phyloP scores from a whole-genome alignment of 2,113 vertebrate species.

The Maccullochella peelii region DNA sequence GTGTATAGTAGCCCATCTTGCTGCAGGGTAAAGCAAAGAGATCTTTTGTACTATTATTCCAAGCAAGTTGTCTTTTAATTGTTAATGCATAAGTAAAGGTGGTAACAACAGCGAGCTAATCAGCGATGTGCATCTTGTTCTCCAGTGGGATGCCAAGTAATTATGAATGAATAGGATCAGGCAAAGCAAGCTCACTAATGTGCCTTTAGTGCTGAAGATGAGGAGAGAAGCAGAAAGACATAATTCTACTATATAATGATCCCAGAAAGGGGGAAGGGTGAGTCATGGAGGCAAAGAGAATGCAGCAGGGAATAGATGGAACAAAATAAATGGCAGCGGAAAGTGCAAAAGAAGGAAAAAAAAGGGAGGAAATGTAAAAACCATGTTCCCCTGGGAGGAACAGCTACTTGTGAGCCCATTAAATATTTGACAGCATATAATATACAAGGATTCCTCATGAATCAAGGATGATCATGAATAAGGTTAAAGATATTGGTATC shows the following conservation, averaged over 20 bases:
- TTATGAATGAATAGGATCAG: slow-evolving; percentile 74
- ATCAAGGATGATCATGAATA: slow-evolving; percentile 40
- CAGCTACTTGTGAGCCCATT: slow-evolving; percentile 47
- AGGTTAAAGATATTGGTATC: slow-evolving; percentile 21
- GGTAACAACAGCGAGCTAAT: slow-evolving; percentile 71
- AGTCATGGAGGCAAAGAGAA: slow-evolving; percentile 44
- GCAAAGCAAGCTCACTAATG: slow-evolving; percentile 65
- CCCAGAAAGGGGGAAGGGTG: slow-evolving; percentile 39
- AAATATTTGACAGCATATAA: slow-evolving; percentile 63
- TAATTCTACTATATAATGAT: slow-evolving; percentile 60
- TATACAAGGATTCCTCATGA: slow-evolving; percentile 14
- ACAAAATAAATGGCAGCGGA: slow-evolving; percentile 55
- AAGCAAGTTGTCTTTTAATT: slow-evolving; percentile 70
- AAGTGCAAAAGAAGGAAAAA: slow-evolving; percentile 23
- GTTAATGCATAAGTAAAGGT: slow-evolving; percentile 74
- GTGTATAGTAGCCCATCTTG: slow-evolving; percentile 2
- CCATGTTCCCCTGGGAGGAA: slow-evolving; percentile 24
- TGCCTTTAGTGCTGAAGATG: slow-evolving; percentile 70
- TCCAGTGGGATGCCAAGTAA: slow-evolving; percentile 77
- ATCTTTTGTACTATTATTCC: slow-evolving; percentile 61
- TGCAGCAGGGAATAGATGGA: slow-evolving; percentile 45
- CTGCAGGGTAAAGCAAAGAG: slow-evolving; percentile 57
- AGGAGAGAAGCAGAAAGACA: slow-evolving; percentile 48
- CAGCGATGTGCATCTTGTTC: slow-evolving; percentile 66
- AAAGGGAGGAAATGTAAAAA: slow-evolving; percentile 6